Evolutionary conservation across 1,140 invertebrate genomes (phyloP).

Genomic region (Arion vulgaris): DNA sequence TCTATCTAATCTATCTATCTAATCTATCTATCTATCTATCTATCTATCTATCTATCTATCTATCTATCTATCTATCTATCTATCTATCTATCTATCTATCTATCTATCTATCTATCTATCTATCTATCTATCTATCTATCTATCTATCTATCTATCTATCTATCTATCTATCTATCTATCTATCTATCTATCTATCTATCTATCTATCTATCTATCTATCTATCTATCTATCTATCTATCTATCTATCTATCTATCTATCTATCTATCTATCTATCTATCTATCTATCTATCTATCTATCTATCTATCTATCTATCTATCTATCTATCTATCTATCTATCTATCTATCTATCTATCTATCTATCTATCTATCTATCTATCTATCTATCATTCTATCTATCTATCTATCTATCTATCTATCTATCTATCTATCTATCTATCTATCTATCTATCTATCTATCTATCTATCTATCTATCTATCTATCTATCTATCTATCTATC

Average conservation of each 20-base stretch:
- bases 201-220: conserved; percentile 7
- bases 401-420: neutral
- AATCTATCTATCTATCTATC: too few relatives aligned
- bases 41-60: too few relatives aligned
- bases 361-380: conserved; percentile 10
- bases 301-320: neutral
- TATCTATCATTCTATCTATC: conserved; percentile 3
- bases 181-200: neutral
- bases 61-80: too few relatives aligned
- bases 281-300: neutral
- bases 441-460: neutral
- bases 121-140: too few relatives aligned
- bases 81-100: too few relatives aligned
- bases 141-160: too few relatives aligned
- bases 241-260: conserved; percentile 6
- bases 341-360: conserved; percentile 7
- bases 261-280: neutral
- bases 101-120: too few relatives aligned
- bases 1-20: too few relatives aligned
- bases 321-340: neutral
- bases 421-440: neutral
- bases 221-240: conserved; percentile 5
- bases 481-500: neutral
- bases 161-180: too few relatives aligned
- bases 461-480: neutral